Percentiles rank a stretch among this genome's conserved stretches.
Conservation (phyloP, 2,797 vertebrate species). For the Neosalanx taihuensis region DNA sequence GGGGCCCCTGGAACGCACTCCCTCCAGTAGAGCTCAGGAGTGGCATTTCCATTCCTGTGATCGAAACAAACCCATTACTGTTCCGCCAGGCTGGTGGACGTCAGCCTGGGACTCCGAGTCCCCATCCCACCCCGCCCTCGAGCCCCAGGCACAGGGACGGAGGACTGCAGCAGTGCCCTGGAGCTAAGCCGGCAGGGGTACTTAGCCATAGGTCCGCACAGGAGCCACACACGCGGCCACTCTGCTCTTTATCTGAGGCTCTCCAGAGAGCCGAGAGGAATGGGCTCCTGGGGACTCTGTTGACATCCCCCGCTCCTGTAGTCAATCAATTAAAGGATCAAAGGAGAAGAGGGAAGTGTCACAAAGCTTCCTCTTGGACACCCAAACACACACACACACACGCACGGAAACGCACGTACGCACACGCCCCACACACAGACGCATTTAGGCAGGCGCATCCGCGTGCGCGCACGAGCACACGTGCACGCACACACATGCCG, state of each 20-base stretch:
- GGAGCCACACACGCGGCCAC: conserved; percentile 42
- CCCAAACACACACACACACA: background rate
- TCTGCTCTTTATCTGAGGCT: conserved; percentile 74
- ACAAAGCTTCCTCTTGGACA: conserved; percentile 57
- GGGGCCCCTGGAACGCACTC: conserved; percentile 53
- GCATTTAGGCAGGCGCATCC: background rate
- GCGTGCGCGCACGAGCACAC: background rate
- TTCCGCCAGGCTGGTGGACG: conserved; percentile 51
- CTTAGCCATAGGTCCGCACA: conserved; percentile 55
- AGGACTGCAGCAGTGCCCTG: conserved; percentile 28
- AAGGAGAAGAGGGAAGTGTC: conserved; percentile 72
- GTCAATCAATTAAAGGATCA: conserved; percentile 83
- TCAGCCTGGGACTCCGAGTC: conserved; percentile 56
- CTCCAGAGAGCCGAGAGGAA: conserved; percentile 75
- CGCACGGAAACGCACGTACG: background rate
- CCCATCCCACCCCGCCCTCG: background rate
- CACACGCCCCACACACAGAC: background rate
- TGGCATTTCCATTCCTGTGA: conserved; percentile 81
- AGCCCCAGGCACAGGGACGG: conserved; percentile 54
- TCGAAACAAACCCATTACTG: conserved; percentile 81
- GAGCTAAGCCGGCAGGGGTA: conserved; percentile 74
- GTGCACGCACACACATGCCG: background rate
- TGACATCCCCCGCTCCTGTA: conserved; percentile 77
- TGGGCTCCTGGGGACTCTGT: conserved; percentile 74
- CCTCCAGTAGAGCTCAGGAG: conserved; percentile 65